Evolutionary conservation across 1,140 invertebrate species (phyloP), one percentile per base, ranked within the genome.

Genomic region (Proctacanthus coquilletti): DNA sequence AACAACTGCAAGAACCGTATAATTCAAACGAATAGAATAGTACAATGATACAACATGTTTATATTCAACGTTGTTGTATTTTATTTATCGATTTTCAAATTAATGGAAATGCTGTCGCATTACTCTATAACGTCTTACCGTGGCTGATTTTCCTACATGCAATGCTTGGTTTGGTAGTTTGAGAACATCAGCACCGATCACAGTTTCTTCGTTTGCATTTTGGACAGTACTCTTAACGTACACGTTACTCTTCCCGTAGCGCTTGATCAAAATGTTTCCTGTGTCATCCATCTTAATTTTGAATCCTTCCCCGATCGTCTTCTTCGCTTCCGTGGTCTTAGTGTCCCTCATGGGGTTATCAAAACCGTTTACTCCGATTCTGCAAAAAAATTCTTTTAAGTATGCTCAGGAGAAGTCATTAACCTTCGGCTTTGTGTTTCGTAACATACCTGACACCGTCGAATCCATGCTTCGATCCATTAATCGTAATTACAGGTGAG

Each of bases 231-330:
- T 78, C 63, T 87, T 87, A 41, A 92, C 80, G 58, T 77, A 88
- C 43, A 93, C 85, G 53, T 81, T 85, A 64, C 79, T 83, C 65
- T 89, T 89, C 48, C 84, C 86, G 50, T 91, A 77, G 49, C 87
- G 77, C 61, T 88, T 91, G 55, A 93, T 82, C 46, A 92, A 71
- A 61, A 94, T 91, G 58, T 92, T 92, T 35, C 89, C 89, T 46
- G 83, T 80, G 51, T 88, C 82, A 64, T 94, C 88, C 86, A 93
- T 91, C 67, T 91, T 91, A 42, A 93, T 81, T 70, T 93, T 93
- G 35, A 92, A 84, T 39, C 89, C 89, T 76, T 84, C 77, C 46
- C 83, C 84, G 61, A 94, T 87, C 54, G 87, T 82, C 64, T 82
- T 75, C 62, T 91, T 89, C 10, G 85, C 72, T 55, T 91, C 84